Conservation (phyloP, 2,888 invertebrate species). For the Melipona beecheii region DNA sequence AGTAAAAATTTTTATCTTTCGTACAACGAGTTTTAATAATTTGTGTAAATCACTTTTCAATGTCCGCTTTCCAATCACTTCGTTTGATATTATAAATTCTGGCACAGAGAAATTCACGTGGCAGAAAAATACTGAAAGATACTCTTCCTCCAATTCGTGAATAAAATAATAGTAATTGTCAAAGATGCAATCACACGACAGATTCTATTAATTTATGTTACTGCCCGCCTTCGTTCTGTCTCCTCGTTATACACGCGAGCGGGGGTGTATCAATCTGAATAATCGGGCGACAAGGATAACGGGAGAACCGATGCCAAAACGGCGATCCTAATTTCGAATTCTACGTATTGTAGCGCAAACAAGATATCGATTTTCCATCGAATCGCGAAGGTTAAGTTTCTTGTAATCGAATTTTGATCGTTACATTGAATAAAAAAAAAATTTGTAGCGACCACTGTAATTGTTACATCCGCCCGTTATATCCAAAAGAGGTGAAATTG, state of each 20-base stretch:
- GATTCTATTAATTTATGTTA: background rate
- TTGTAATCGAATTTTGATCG: background rate
- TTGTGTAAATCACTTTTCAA: no score
- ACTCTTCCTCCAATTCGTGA: no score
- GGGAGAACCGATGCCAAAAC: background rate
- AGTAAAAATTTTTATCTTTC: no score
- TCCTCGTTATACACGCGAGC: background rate
- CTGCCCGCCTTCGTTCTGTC: background rate
- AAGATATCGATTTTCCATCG: background rate
- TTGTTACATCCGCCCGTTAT: background rate
- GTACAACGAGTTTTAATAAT: no score
- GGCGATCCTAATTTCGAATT: background rate
- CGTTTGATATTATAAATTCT: no score
- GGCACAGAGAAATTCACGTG: no score
- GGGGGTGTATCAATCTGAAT: background rate
- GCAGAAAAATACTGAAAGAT: no score
- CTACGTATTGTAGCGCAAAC: background rate
- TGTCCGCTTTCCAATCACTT: no score
- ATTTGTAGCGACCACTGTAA: background rate
- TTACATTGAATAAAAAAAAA: no score
- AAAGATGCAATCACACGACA: background rate
- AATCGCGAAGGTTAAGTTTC: background rate
- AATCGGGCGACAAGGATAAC: background rate
- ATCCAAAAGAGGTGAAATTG: constrained; percentile 30
- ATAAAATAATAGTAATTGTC: no score